Conservation (phyloP, 2,888 invertebrate genomes). For the Tachina lurida region DNA sequence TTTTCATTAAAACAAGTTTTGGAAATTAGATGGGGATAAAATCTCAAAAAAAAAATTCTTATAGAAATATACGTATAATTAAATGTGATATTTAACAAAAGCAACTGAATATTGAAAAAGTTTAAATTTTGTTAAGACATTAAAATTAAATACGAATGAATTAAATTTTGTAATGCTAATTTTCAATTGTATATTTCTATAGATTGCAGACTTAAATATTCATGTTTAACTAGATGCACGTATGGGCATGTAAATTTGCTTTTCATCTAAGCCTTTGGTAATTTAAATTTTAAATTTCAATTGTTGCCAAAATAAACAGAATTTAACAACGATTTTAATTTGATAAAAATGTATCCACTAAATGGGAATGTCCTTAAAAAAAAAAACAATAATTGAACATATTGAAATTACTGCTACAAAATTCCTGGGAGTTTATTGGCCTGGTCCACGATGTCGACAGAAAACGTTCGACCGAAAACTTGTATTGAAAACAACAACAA, state of each 20-base stretch:
- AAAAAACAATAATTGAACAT: too few relatives aligned
- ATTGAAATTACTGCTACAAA: too few relatives aligned
- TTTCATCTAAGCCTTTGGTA: neutral
- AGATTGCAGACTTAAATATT: neutral
- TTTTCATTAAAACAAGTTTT: too few relatives aligned
- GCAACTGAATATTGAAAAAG: neutral
- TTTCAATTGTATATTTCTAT: neutral
- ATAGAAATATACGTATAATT: neutral
- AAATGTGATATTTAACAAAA: neutral
- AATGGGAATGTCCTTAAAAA: too few relatives aligned
- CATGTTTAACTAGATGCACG: neutral
- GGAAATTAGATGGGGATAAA: too few relatives aligned
- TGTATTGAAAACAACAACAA: too few relatives aligned
- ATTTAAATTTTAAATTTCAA: neutral
- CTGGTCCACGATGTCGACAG: too few relatives aligned
- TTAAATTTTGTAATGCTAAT: neutral
- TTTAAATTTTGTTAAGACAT: neutral
- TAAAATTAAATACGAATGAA: neutral
- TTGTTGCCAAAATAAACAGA: neutral
- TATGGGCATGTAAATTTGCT: neutral
- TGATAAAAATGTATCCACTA: too few relatives aligned
- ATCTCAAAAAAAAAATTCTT: neutral
- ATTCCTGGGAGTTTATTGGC: too few relatives aligned
- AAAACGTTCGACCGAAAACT: too few relatives aligned
- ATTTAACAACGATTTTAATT: too few relatives aligned